These are phyloP conservation scores for Rhopalosiphum padi DNA, from an alignment of 1,140 invertebrate genomes.

Conservation along the genomic window DNA sequence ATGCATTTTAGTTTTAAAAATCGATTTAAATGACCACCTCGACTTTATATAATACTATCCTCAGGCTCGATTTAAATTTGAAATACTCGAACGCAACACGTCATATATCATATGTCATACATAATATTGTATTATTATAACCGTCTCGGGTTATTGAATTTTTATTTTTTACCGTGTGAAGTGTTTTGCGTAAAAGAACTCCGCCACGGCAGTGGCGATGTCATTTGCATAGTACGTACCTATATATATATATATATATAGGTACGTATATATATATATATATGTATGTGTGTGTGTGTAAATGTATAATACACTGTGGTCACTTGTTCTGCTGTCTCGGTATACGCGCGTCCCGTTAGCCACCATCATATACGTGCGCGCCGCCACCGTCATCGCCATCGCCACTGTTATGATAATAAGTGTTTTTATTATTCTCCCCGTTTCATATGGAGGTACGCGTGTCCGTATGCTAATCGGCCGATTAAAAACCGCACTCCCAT, in stretches of 20 bases:
- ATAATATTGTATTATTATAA: neutral
- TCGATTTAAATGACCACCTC: neutral
- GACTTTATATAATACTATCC: neutral
- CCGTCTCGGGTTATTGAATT: neutral
- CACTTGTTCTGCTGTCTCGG: neutral
- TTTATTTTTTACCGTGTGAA: constrained; percentile 2
- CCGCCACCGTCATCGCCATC: neutral
- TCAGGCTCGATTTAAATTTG: neutral
- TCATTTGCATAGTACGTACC: neutral
- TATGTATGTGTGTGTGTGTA: too few relatives aligned
- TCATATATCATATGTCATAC: neutral
- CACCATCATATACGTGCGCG: neutral
- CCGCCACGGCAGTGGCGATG: neutral
- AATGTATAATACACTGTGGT: neutral
- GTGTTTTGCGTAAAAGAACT: constrained; percentile 8
- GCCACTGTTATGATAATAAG: neutral
- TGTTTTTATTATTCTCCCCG: constrained; percentile 28
- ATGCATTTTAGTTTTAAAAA: neutral
- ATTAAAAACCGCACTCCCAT: constrained; percentile 1
- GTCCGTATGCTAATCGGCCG: constrained; percentile 40
- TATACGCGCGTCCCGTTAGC: neutral
- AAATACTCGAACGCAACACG: neutral
- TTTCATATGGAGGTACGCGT: neutral
- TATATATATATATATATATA: neutral
- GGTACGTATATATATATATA: too few relatives aligned